Percentiles rank a stretch among this genome's conserved stretches.
Evolutionary conservation across 2,113 vertebrate species (phyloP).

Genomic region (Pachycephala philippinensis): DNA sequence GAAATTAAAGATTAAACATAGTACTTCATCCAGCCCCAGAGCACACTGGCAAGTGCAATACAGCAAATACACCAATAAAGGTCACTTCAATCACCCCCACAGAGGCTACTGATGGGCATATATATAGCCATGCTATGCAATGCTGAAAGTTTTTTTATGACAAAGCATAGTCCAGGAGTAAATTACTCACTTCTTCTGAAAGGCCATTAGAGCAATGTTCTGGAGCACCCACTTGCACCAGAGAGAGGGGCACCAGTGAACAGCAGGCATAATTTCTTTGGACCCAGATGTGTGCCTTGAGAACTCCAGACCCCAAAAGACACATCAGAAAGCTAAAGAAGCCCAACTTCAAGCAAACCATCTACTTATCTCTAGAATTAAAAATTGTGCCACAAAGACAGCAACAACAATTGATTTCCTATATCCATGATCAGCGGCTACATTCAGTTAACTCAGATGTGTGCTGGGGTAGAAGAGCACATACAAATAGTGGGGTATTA

Average conservation of each 20-base stretch:
- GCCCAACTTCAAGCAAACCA: neutral
- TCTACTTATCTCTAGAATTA: neutral
- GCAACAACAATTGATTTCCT: neutral
- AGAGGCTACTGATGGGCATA: neutral
- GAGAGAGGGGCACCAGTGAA: neutral
- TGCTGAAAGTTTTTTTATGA: neutral
- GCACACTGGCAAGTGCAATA: neutral
- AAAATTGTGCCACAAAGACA: neutral
- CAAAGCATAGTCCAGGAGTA: neutral
- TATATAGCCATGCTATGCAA: neutral
- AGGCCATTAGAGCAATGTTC: neutral
- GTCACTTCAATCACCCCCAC: neutral
- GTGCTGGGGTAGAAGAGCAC: neutral
- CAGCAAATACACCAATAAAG: neutral
- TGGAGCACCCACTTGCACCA: neutral
- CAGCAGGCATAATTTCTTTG: neutral
- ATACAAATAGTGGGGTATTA: fast-evolving
- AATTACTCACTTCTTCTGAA: neutral
- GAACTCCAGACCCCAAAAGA: neutral
- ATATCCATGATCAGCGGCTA: neutral
- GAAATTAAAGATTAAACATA: neutral
- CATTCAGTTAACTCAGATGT: neutral
- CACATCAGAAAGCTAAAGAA: neutral
- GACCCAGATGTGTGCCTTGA: neutral
- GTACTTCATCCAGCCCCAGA: neutral